Percentiles rank a stretch among this genome's conserved stretches.
Evolutionary conservation across 2,888 invertebrate genomes (phyloP).

Genomic region (Hylaea fasciaria): DNA sequence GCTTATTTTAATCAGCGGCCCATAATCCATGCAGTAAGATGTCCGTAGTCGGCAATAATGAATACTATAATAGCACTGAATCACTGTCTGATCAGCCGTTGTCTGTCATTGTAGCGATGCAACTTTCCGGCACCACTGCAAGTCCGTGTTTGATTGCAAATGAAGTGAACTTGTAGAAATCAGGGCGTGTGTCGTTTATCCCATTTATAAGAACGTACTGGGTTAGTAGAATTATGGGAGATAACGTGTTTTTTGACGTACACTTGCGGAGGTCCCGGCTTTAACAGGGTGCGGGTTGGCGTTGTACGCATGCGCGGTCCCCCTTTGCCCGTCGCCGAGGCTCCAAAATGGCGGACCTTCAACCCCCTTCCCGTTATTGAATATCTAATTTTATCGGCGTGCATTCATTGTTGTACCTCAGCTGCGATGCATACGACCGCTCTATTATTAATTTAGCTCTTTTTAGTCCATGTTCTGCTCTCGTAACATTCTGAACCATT

Average conservation of each 20-base stretch:
- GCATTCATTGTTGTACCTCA: constrained; percentile 72
- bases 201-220: constrained; percentile 75
- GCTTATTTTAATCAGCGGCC: constrained; percentile 10
- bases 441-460: constrained; percentile 50
- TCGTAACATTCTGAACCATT: constrained; percentile 31
- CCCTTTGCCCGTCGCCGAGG: constrained; percentile 73
- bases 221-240: constrained; percentile 81
- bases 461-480: constrained; percentile 8
- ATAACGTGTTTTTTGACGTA: constrained; percentile 84
- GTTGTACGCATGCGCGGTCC: constrained; percentile 76
- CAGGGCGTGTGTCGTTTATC: constrained; percentile 66
- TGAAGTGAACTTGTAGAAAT: constrained; percentile 46
- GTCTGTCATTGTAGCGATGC: constrained; percentile 65
- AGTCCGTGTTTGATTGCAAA: constrained; percentile 15
- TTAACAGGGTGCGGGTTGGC: constrained; percentile 77
- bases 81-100: constrained; percentile 66
- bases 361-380: constrained; percentile 82
- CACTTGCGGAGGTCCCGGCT: constrained; percentile 76
- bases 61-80: constrained; percentile 57
- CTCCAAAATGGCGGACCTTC: constrained; percentile 81
- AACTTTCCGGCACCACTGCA: constrained; percentile 29
- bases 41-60: constrained; percentile 48
- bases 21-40: constrained; percentile 32
- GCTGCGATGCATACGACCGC: constrained; percentile 59
- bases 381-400: constrained; percentile 82